Percentiles rank a stretch among this genome's conserved stretches.
Evolutionary conservation across 2,797 vertebrate genomes (phyloP).

Genomic region (Myotis findleyi): DNA sequence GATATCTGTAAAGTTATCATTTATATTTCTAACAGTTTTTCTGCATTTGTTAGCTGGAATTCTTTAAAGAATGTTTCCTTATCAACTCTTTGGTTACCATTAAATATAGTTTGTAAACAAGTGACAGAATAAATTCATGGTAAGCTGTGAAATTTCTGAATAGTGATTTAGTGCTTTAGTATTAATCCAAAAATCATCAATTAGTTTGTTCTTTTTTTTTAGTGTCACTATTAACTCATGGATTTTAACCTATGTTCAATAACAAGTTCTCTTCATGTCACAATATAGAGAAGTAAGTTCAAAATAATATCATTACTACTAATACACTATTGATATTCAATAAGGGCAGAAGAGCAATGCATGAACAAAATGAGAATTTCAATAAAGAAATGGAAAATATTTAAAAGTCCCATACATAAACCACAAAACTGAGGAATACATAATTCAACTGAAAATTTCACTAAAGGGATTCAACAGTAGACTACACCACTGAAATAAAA

Average conservation of each 20-base stretch:
- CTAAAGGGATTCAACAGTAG: not conserved
- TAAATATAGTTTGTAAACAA: not conserved
- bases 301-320: not conserved
- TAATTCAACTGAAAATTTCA: not conserved
- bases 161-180: not conserved
- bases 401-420: not conserved
- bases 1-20: not conserved
- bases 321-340: not conserved
- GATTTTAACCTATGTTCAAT: not conserved
- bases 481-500: not conserved
- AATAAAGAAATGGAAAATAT: not conserved
- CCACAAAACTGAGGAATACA: not conserved
- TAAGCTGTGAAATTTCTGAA: not conserved
- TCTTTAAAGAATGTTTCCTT: not conserved
- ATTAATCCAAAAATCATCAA: not conserved
- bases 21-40: not conserved
- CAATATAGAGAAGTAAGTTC: not conserved
- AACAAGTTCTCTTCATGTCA: slow-evolving; percentile 4
- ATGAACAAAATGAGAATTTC: not conserved
- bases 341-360: not conserved
- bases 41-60: not conserved
- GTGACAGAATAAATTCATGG: not conserved
- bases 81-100: not conserved
- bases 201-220: not conserved
- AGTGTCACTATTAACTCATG: not conserved